Evolutionary conservation across 2,797 vertebrate species (phyloP).

Genomic region (Crenuchus spilurus): DNA sequence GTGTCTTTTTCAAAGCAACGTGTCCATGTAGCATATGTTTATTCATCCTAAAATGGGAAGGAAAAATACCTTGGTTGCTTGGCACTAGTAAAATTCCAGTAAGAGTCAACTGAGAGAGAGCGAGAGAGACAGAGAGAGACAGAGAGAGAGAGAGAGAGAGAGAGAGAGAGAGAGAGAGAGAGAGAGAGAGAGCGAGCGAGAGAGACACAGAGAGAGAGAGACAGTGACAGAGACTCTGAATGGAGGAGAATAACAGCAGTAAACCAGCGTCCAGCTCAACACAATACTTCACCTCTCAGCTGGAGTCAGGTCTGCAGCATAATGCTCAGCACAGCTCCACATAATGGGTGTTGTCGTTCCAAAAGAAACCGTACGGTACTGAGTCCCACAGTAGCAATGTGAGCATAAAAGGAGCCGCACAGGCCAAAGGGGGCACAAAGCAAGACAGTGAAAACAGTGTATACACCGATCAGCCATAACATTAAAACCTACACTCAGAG

Average conservation of each 20-base stretch:
- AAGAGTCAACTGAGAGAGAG: neutral
- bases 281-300: constrained; percentile 17
- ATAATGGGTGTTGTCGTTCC: constrained; percentile 19
- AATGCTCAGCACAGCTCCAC: constrained; percentile 7
- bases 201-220: no score
- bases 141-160: neutral
- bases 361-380: no score
- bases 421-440: neutral
- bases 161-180: neutral
- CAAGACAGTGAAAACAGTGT: neutral
- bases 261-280: constrained; percentile 4
- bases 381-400: neutral
- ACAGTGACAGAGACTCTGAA: no score
- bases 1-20: no score
- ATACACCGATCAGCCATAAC: no score
- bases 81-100: constrained; percentile 18
- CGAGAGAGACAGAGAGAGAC: neutral
- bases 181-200: neutral
- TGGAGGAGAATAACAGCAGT: constrained; percentile 9
- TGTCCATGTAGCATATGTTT: constrained; percentile 4
- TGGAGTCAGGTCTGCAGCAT: constrained; percentile 8
- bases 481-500: no score
- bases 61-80: constrained; percentile 19
- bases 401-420: neutral
- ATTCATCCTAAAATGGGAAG: constrained; percentile 6